These are phyloP conservation scores for Stenolophus ochropezus DNA, from an alignment of 2,888 invertebrate species.

Conservation along the genomic window DNA sequence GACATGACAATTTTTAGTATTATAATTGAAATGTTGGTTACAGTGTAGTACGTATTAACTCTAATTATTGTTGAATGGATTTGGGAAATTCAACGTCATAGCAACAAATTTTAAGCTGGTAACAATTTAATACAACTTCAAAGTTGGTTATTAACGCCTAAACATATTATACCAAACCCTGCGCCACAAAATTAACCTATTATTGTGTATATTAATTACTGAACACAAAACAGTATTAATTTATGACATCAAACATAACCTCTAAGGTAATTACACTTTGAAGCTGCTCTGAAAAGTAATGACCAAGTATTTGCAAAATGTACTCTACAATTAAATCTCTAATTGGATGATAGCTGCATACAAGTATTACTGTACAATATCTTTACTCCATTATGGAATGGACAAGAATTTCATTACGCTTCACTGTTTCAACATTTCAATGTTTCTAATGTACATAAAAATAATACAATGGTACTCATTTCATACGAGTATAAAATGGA, in stretches of 20 bases:
- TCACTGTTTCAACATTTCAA: too few relatives aligned
- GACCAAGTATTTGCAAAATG: slow-evolving; percentile 15
- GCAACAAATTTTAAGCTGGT: neutral
- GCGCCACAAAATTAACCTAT: slow-evolving; percentile 1
- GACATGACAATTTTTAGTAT: too few relatives aligned
- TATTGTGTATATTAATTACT: slow-evolving; percentile 24
- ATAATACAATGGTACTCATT: too few relatives aligned
- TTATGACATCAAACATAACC: slow-evolving; percentile 23
- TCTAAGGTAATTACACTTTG: slow-evolving; percentile 15
- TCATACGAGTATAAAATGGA: too few relatives aligned
- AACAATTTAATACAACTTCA: neutral
- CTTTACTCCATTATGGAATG: neutral
- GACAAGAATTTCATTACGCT: neutral
- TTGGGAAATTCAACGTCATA: neutral
- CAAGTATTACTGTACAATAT: neutral
- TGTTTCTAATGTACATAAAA: too few relatives aligned
- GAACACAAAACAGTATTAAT: slow-evolving; percentile 6
- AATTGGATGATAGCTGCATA: neutral
- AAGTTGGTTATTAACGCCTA: neutral
- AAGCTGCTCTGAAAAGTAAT: neutral
- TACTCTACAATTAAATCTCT: neutral
- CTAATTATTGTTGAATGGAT: neutral
- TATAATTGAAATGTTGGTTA: too few relatives aligned
- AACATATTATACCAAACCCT: neutral
- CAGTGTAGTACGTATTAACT: too few relatives aligned